Conservation (phyloP, 2,113 vertebrate genomes). For the Chlamydotis undulata region DNA sequence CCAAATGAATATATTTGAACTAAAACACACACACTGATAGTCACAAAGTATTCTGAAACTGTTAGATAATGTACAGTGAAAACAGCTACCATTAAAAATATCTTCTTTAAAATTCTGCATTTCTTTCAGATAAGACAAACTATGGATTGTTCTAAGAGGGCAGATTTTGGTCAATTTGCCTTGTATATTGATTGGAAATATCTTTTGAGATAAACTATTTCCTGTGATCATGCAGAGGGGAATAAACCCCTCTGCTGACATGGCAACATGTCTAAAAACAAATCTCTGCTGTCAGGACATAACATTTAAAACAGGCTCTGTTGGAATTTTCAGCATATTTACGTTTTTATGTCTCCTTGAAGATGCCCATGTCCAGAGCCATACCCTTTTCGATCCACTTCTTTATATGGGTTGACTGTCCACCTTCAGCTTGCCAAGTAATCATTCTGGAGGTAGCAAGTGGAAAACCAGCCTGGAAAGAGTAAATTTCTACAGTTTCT, state of each 20-base stretch:
- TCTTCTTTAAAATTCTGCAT: neutral
- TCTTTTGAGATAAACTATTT: neutral
- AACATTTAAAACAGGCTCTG: neutral
- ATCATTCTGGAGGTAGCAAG: neutral
- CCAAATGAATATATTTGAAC: neutral
- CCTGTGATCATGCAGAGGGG: neutral
- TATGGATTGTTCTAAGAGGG: neutral
- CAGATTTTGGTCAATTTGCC: neutral
- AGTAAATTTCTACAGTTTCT: neutral
- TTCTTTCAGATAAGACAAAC: neutral
- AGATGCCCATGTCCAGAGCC: fast-evolving
- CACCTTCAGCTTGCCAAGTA: neutral
- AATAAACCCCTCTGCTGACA: neutral
- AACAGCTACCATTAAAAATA: neutral
- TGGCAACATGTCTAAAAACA: neutral
- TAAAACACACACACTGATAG: neutral
- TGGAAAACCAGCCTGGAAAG: neutral
- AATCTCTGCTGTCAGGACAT: neutral
- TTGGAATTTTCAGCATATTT: neutral
- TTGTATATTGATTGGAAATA: neutral
- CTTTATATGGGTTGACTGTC: neutral
- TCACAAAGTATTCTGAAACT: neutral
- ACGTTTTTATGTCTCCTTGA: neutral
- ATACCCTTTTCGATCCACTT: neutral
- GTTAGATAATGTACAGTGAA: neutral